Evolutionary conservation across 2,113 vertebrate species (phyloP), one percentile per base, ranked within the genome.

Genomic region (Stigmatopora nigra): DNA sequence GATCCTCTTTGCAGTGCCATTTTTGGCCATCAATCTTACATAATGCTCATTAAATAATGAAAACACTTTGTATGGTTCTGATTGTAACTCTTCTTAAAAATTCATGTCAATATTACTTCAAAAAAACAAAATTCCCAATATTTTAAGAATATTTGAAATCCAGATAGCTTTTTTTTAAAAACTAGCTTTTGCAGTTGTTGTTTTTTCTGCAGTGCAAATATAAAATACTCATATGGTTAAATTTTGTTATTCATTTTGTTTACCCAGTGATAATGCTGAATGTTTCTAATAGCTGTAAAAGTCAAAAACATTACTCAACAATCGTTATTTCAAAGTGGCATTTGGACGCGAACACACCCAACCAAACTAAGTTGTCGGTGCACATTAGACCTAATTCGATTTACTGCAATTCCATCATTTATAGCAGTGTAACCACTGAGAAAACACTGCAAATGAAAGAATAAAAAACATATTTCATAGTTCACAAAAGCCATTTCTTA

Each of bases 361-460:
- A 6, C 15, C 51, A 55, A 62, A 70, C 60, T 12, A 2, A 51
- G 49, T 67, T 65, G 44, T 22, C 16, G 44, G 9, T 13, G 7
- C 20, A 63, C 68, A 64, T 58, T 36, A 13, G 17, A 2, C 1
- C 17, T 70, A 48, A 61, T 62, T 25, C 31, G 41, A 68, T 48
- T 41, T 22, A 48, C 35, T 59, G 62, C n/a, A 55, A 38, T 46
- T 65, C 31, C 14, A 55, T 55, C 25, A 36, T 59, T 73, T 62
- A 65, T n/a, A 60, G 53, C 48, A 36, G 63, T 31, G 44, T 19
- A 49, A 38, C 56, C 73, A 53, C 51, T 68, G 66, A 66, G 41
- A 22, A 57, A 64, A 31, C 55, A 56, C 67, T 31, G 38, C 38
- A 44, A 52, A n/a, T 70, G 44, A 44, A 57, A 10, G 45, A 58